These are phyloP conservation scores for Psephotus haematonotus DNA, from an alignment of 2,113 vertebrate species.

Conservation along the genomic window DNA sequence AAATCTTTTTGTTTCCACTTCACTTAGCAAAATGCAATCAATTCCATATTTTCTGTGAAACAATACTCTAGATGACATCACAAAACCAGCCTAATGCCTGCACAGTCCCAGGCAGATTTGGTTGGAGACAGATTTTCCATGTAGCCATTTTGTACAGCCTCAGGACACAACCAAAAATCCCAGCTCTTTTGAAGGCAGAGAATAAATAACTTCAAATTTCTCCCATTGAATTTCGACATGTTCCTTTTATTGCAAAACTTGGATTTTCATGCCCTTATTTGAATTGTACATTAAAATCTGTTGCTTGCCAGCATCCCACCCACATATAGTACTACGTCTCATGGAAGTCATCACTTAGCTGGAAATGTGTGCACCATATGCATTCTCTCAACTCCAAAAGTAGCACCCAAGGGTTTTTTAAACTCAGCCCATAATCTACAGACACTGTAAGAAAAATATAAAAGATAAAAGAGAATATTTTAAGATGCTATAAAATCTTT, in stretches of 20 bases:
- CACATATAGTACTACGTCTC: constrained; percentile 46
- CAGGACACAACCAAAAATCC: constrained; percentile 24
- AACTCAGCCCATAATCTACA: constrained; percentile 74
- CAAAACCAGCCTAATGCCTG: constrained; percentile 47
- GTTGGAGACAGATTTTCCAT: constrained; percentile 45
- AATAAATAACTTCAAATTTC: constrained; percentile 30
- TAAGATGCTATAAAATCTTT: constrained; percentile 75
- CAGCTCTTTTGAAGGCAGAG: constrained; percentile 25
- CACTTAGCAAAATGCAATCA: constrained; percentile 51
- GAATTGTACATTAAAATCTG: constrained; percentile 56
- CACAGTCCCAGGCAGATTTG: constrained; percentile 33
- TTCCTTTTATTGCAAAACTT: constrained; percentile 53
- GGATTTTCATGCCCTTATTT: constrained; percentile 62
- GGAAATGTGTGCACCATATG: constrained; percentile 78
- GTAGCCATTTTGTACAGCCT: constrained; percentile 11
- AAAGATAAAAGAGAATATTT: constrained; percentile 79
- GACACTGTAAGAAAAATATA: constrained; percentile 73
- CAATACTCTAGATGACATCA: constrained; percentile 63
- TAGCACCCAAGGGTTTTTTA: constrained; percentile 78
- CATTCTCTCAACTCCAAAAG: constrained; percentile 67
- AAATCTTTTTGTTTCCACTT: constrained; percentile 48
- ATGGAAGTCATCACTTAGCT: constrained; percentile 62
- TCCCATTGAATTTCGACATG: constrained; percentile 11
- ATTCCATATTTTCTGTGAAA: constrained; percentile 62
- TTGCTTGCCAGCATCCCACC: constrained; percentile 58